These are phyloP conservation scores for Panzeria rudis DNA, from an alignment of 2,888 invertebrate genomes.

Conservation along the genomic window DNA sequence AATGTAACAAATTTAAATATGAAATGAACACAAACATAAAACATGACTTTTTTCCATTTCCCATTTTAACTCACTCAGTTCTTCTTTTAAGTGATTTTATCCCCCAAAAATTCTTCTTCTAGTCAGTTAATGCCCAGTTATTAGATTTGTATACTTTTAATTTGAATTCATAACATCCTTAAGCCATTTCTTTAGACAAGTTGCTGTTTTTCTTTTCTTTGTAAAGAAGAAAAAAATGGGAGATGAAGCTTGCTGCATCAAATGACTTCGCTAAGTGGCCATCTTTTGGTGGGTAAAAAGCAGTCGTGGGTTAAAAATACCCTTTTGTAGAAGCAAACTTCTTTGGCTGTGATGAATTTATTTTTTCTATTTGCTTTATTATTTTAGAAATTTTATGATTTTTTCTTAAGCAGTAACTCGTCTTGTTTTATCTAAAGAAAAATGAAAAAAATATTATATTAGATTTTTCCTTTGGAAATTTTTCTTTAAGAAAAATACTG, in stretches of 20 bases:
- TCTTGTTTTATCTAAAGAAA: conserved; percentile 51
- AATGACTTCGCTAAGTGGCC: conserved; percentile 45
- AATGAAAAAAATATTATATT: conserved; percentile 50
- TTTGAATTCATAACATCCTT: conserved; percentile 82
- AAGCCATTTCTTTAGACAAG: conserved; percentile 61
- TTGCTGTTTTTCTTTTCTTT: background rate
- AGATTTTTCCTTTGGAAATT: conserved; percentile 30
- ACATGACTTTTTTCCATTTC: conserved; percentile 2
- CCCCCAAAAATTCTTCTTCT: conserved; percentile 4
- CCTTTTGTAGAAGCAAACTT: conserved; percentile 31
- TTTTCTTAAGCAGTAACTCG: conserved; percentile 28
- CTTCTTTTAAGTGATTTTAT: conserved; percentile 23
- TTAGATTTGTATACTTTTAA: conserved; percentile 83
- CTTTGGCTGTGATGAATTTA: conserved; percentile 63
- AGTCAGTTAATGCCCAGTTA: conserved; percentile 76
- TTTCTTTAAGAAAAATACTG: conserved; percentile 42
- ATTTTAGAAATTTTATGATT: conserved; percentile 57
- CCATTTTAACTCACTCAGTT: conserved; percentile 44
- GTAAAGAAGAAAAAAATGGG: background rate
- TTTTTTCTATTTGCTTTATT: conserved; percentile 42
- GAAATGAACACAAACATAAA: conserved; percentile 31
- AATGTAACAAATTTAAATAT: conserved; percentile 53
- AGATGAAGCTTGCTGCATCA: background rate
- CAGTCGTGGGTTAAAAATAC: conserved; percentile 13
- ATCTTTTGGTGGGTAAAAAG: conserved; percentile 16